These are phyloP conservation scores for Melanotaenia duboulayi DNA, from an alignment of 2,113 vertebrate species.

Conservation along the genomic window DNA sequence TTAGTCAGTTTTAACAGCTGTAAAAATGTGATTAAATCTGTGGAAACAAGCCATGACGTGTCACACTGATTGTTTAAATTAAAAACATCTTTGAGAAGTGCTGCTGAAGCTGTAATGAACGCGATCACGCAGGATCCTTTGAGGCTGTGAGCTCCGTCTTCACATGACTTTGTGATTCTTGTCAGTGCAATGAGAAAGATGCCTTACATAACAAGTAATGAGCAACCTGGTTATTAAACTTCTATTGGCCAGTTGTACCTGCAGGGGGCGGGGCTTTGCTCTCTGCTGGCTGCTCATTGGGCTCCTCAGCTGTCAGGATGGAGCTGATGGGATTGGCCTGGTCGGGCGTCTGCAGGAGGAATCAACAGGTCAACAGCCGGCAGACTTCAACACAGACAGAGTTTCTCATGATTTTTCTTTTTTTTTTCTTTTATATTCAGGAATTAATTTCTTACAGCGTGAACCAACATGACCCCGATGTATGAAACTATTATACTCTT, in stretches of 20 bases:
- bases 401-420: no score
- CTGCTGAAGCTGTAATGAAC: background rate
- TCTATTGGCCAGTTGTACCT: conserved; percentile 53
- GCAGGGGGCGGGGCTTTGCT: conserved; percentile 40
- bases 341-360: conserved; percentile 17
- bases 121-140: no score
- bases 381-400: background rate
- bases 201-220: conserved; percentile 25
- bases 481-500: no score
- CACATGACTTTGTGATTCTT: conserved; percentile 37
- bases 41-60: background rate
- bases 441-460: no score
- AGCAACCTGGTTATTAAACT: background rate
- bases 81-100: background rate
- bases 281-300: conserved; percentile 31
- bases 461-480: no score
- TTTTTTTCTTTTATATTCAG: no score
- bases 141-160: conserved; percentile 13
- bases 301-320: conserved; percentile 10
- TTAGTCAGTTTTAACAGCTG: no score
- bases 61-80: background rate
- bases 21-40: background rate
- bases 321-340: background rate
- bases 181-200: conserved; percentile 19
- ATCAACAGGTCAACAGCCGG: conserved; percentile 30